A percentile compares a stretch with the other conserved stretches of the same genome.
Conservation (phyloP, 2,113 vertebrate species). For the Megaceryle maxima region DNA sequence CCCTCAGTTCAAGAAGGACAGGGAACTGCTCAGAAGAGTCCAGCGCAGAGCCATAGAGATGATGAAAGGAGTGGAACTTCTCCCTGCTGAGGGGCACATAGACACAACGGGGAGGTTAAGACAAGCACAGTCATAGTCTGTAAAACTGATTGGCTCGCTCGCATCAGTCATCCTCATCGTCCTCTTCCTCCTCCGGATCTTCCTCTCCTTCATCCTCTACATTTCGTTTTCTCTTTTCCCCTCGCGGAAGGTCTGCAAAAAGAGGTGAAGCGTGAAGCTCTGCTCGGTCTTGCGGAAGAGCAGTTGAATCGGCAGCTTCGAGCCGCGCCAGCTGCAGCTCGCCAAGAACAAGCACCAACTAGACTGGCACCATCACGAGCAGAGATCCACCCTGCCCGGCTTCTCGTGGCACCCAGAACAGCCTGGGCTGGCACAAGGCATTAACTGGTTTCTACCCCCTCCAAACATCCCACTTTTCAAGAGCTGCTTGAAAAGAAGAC, state of each 20-base stretch:
- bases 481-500: neutral
- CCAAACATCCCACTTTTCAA: neutral
- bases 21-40: too few relatives aligned
- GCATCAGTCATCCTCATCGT: conserved; percentile 56
- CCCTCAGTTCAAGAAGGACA: too few relatives aligned
- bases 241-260: conserved; percentile 42
- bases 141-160: conserved; percentile 52
- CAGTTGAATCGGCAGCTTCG: neutral
- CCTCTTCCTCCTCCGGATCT: conserved; percentile 43
- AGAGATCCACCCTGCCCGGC: neutral
- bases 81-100: too few relatives aligned
- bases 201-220: conserved; percentile 54
- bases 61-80: too few relatives aligned
- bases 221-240: conserved; percentile 60
- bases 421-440: neutral
- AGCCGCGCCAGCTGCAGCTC: neutral
- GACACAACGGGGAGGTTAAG: conserved; percentile 55
- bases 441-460: neutral
- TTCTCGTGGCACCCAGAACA: neutral
- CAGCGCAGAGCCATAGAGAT: too few relatives aligned
- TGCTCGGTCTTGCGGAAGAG: neutral
- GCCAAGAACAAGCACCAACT: neutral
- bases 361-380: neutral
- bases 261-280: neutral
- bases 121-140: conserved; percentile 68